phyloP scores from a whole-genome alignment of 1,140 invertebrate genomes.

The Caerostris darwini region DNA sequence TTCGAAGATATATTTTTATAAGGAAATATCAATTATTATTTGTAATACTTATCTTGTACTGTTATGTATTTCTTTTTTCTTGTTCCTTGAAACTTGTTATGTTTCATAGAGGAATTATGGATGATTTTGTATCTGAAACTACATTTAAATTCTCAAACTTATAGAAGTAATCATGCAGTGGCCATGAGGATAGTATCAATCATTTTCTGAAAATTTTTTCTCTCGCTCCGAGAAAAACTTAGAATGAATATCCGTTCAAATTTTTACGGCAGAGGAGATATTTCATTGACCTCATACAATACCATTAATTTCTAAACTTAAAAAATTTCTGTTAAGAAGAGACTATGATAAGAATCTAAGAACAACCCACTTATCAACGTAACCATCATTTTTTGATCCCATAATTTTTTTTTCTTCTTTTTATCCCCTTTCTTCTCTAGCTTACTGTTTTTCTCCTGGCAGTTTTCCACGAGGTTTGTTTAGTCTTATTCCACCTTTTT shows the following conservation, averaged over 20 bases:
- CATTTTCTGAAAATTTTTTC: conserved; percentile 13
- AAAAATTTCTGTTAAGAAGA: conserved; percentile 47
- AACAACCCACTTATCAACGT: conserved; percentile 73
- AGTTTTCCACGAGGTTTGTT: conserved; percentile 76
- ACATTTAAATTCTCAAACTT: no score
- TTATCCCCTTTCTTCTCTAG: background rate
- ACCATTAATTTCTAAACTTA: conserved; percentile 32
- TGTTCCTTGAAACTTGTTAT: no score
- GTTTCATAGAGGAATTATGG: no score
- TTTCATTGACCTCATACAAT: conserved; percentile 53
- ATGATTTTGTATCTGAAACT: no score
- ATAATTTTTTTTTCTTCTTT: conserved; percentile 58
- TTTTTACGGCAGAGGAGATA: conserved; percentile 28
- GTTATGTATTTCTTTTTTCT: no score
- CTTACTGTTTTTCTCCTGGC: conserved; percentile 63
- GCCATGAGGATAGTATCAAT: background rate
- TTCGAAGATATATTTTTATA: no score
- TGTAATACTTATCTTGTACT: no score
- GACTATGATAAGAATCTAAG: conserved; percentile 65
- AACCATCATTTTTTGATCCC: conserved; percentile 74
- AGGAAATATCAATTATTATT: no score
- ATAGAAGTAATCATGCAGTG: background rate
- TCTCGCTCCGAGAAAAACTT: background rate
- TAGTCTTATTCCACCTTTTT: conserved; percentile 75
- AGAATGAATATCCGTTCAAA: conserved; percentile 32